Percentiles rank a stretch among this genome's conserved stretches.
Conservation (phyloP, 2,113 vertebrate species). For the Pimephales promelas region DNA sequence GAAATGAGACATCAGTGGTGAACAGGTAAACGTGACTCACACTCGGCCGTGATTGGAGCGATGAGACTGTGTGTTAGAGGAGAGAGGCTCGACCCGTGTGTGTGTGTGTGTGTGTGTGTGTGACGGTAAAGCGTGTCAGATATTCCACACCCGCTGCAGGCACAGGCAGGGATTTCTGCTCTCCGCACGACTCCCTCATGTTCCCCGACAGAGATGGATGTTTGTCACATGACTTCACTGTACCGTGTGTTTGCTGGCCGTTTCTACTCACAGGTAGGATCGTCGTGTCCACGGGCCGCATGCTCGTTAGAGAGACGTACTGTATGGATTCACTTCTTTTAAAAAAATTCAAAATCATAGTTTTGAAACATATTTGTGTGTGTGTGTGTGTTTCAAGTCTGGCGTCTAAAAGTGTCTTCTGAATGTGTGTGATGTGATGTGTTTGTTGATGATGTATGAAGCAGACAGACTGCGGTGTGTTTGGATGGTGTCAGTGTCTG, state of each 20-base stretch:
- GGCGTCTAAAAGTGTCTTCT: background rate
- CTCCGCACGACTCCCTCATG: background rate
- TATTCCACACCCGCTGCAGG: background rate
- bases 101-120: background rate
- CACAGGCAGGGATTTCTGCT: background rate
- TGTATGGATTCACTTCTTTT: background rate
- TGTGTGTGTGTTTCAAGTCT: no score
- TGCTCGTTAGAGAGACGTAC: background rate
- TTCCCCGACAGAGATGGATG: background rate
- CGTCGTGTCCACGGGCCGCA: background rate
- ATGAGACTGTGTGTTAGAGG: background rate
- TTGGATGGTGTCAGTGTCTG: background rate
- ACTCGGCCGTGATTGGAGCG: background rate
- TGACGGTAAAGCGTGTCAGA: background rate
- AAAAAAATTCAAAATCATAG: no score
- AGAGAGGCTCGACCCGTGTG: background rate
- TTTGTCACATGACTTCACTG: background rate
- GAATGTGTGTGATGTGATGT: background rate
- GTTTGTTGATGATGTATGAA: background rate
- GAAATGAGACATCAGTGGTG: conserved; percentile 19
- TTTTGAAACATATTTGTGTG: no score
- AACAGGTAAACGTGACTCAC: background rate
- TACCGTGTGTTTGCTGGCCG: background rate
- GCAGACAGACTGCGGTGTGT: conserved; percentile 22
- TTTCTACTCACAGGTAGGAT: background rate